Conservation (phyloP, 2,888 invertebrate species). For the Pinctada fucata region DNA sequence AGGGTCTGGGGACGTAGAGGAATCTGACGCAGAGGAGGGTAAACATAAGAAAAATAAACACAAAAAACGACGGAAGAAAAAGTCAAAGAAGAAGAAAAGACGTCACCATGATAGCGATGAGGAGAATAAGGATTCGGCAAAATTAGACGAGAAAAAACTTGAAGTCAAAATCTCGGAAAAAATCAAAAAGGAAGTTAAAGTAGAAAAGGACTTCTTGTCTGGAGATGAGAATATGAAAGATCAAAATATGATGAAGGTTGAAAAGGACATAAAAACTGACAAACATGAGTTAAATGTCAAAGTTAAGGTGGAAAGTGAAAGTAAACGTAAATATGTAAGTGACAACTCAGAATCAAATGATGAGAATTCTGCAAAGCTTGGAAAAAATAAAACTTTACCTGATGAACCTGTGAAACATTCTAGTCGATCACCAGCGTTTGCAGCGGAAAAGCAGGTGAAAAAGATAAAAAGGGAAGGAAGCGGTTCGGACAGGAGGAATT, state of each 20-base stretch:
- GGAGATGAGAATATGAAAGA: constrained; percentile 33
- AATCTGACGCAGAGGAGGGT: constrained; percentile 47
- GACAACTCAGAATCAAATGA: constrained; percentile 19
- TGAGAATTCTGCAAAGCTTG: neutral
- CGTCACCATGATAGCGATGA: constrained; percentile 45
- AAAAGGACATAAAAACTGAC: constrained; percentile 2
- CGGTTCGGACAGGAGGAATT: constrained; percentile 37
- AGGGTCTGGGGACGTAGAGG: constrained; percentile 44
- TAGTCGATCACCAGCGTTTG: constrained; percentile 21
- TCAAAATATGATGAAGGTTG: constrained; percentile 13
- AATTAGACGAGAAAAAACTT: constrained; percentile 33
- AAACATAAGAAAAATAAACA: constrained; percentile 46
- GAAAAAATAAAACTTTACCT: neutral
- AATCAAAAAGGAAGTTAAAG: constrained; percentile 17
- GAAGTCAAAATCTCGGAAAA: constrained; percentile 25
- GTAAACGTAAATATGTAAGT: constrained; percentile 24
- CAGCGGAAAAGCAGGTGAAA: constrained; percentile 30
- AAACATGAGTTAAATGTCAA: constrained; percentile 16
- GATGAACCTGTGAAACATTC: neutral
- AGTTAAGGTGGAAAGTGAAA: constrained; percentile 22
- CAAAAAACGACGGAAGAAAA: constrained; percentile 57
- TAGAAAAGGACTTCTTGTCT: constrained; percentile 37
- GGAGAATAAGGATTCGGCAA: neutral
- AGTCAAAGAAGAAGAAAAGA: constrained; percentile 55
- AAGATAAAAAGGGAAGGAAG: constrained; percentile 48